Evolutionary conservation across 2,888 invertebrate genomes (phyloP), one percentile per base, ranked within the genome.

Genomic region (Sialis lutaria): DNA sequence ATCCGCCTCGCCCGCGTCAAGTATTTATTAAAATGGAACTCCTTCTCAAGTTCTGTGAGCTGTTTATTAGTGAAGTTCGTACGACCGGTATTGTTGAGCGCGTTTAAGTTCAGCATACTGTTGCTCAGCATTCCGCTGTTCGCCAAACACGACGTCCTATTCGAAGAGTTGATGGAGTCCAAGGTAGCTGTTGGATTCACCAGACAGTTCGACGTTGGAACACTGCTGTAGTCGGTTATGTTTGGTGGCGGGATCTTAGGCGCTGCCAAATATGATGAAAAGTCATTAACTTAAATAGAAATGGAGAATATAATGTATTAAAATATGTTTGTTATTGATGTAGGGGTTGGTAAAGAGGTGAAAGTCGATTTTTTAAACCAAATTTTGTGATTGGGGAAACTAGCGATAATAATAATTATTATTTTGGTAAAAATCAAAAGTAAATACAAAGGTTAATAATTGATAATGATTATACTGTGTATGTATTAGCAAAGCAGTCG

Each of bases 51-150:
- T 67, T 98, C 98, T 2, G 97, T 98, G 53, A 98, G 78, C 65
- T 98, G 98, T 67, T 97, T 97, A 68, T 97, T 98, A 55, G 96
- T 96, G 72, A 98, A 98, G 70, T 98, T 98, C 37, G 98, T 98
- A 47, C 98, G 75, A 34, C 95, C 95, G 9, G 90, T 88, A 69
- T 84, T 85, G 69, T 87, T 88, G 53, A 73, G 60, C 50, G 68
- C 69, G 52, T 67, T 70, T 42, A 69, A 61, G 9, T 60, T 59
- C 32, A 61, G 55, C 51, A 60, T 55, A 44, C 60, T 62, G 30
- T 63, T 44, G 59, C 60, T 72, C 63, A 57, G 50, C 45, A 67
- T 65, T 53, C 71, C 67, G 12, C 68, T 69, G 3, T 62, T 58
- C 40, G 60, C 65, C 42, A 66, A 54, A 54, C 64, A 67, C 13